Conservation (phyloP, 2,888 invertebrate species). For the Biston betularia region DNA sequence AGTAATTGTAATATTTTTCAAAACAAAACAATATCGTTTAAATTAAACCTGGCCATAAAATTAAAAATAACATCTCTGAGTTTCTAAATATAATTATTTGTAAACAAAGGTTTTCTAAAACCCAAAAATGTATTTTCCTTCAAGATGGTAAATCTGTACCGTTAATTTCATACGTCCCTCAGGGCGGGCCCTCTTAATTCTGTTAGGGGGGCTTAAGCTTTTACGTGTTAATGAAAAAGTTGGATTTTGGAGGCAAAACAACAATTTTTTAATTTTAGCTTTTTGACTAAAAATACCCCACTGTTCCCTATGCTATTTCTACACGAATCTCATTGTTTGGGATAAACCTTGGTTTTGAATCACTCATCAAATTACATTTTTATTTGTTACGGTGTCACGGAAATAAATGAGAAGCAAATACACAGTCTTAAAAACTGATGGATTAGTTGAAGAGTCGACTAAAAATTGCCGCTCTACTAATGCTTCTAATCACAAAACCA, state of each 20-base stretch:
- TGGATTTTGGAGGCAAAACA: slow-evolving; percentile 62
- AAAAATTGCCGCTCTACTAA: no score
- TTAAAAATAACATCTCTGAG: slow-evolving; percentile 8
- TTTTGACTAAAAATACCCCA: slow-evolving; percentile 23
- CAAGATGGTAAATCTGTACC: slow-evolving; percentile 60
- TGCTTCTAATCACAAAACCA: no score
- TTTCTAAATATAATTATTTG: slow-evolving; percentile 36
- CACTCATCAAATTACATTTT: no score
- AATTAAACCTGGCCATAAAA: neutral
- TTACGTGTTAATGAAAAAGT: slow-evolving; percentile 67
- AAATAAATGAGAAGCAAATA: no score
- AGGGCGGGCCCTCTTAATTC: slow-evolving; percentile 65
- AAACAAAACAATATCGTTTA: neutral
- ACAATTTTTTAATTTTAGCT: slow-evolving; percentile 56
- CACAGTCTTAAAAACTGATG: no score
- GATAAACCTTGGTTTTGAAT: no score
- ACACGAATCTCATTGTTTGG: no score
- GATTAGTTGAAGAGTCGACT: no score
- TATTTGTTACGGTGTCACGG: no score
- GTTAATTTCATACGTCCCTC: slow-evolving; percentile 67
- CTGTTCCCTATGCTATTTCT: no score
- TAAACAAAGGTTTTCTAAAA: slow-evolving; percentile 36
- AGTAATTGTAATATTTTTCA: neutral
- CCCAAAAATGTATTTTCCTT: slow-evolving; percentile 47
- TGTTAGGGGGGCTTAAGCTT: slow-evolving; percentile 61